Base-by-base conservation (phyloP, 64 coral and sea anemone genomes). In the Actinia equina region DNA sequence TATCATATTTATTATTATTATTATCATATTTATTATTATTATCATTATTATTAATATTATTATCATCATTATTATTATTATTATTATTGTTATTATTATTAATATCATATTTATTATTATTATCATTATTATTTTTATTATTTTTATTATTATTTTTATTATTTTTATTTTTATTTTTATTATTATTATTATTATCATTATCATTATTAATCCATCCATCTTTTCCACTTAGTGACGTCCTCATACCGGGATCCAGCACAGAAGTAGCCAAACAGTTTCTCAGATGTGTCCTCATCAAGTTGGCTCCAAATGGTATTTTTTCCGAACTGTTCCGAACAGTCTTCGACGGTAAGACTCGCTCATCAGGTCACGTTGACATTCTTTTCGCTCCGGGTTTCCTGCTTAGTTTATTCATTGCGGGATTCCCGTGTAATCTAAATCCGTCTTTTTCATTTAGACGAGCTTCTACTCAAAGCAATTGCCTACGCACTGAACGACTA, bases 221-320 rank as follows among this genome's bases (percentile, higher is more conserved):
- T 4, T 9, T 65, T 65, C 62, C 17, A 61, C 88, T 18, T 49
- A 94, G 93, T 88, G 77, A 89, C 87, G 82, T 99, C 7, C 88
- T 96, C 23, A 92, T 94, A 3, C 96, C 96, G 18, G 88, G 93
- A 55, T 99, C 96, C 19, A 99, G 79, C 86, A 92, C 90, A 51
- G 96, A 99, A 79, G 90, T 99, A 46, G 85, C 96, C 0, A 99
- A 95, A 86, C 96, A 99, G 45, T 99, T 99, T 80, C 78, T 99
- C 18, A 80, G 96, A 88, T 99, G 96, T 80, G 96, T 99, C 77
- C 90, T 99, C 14, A 92, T 99, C 61, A 94, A 99, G 59, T 88
- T 99, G 58, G 96, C 96, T 4, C 96, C 96, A 26, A 87, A 99
- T 62, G 96, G 96, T 15, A 89, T 99, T n/a, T 99, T 99, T 67